These are phyloP conservation scores for Heliconius ethilla DNA, from an alignment of 2,888 invertebrate genomes.

Conservation along the genomic window DNA sequence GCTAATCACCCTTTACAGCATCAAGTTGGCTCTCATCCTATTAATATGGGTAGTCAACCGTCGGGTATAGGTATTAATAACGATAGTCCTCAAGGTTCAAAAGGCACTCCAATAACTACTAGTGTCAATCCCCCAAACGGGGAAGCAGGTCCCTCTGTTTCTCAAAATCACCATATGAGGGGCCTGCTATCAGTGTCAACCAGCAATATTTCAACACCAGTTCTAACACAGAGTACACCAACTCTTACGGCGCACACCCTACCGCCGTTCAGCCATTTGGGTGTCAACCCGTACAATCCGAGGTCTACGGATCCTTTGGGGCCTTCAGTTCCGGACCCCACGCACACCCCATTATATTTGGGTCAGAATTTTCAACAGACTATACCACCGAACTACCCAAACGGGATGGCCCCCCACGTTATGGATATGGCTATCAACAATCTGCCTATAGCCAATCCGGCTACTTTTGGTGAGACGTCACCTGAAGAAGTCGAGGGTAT, in stretches of 20 bases:
- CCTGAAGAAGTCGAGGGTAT: constrained; percentile 76
- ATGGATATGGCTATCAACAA: constrained; percentile 87
- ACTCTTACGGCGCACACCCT: constrained; percentile 81
- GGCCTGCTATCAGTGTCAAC: constrained; percentile 93
- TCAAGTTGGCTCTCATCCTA: constrained; percentile 80
- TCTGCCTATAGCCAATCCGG: constrained; percentile 87
- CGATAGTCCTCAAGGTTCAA: constrained; percentile 72
- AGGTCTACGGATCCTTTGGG: constrained; percentile 83
- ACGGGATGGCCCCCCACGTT: constrained; percentile 93
- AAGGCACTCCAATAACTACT: constrained; percentile 74
- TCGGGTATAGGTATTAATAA: constrained; percentile 74
- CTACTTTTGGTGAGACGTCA: constrained; percentile 90
- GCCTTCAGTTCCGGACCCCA: constrained; percentile 82
- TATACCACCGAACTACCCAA: constrained; percentile 88
- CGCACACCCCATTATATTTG: constrained; percentile 83
- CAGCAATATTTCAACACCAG: constrained; percentile 84
- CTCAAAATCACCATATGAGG: constrained; percentile 92
- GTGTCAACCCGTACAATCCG: constrained; percentile 82
- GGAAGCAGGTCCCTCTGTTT: constrained; percentile 97
- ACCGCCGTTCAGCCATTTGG: constrained; percentile 82
- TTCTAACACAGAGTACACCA: constrained; percentile 80
- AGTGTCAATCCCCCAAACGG: constrained; percentile 95
- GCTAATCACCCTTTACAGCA: constrained; percentile 80
- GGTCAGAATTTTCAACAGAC: constrained; percentile 83
- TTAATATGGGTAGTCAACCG: constrained; percentile 82